Evolutionary conservation across 2,797 vertebrate genomes (phyloP), one percentile per base, ranked within the genome.

Genomic region (Tenualosa ilisha): DNA sequence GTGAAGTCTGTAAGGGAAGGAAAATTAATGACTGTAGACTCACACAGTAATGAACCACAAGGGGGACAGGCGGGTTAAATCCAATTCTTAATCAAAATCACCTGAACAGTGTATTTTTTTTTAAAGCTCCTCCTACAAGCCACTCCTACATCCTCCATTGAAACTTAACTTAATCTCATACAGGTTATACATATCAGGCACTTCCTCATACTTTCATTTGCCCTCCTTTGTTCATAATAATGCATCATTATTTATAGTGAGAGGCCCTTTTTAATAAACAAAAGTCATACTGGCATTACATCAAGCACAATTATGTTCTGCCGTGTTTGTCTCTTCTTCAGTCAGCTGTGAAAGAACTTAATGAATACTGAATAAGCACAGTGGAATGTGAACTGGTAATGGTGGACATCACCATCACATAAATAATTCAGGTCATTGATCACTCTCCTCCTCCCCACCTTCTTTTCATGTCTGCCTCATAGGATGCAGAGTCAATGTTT

Each of bases 11-110:
- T 68, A 31, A 46, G 13, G 40, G 22, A 43, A 75, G 37, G 37
- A 75, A 75, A 75, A 75, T 75, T 17, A 75, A 75, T 75, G 68
- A 75, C 68, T 43, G 37, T 37, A 75, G 68, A 37, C 68, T 75
- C 26, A 17, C 37, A 43, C 68, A 75, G 49, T 49, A 83, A 56
- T 61, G 82, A 9, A 46, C 4, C 22, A 24, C 37, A 75, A 20
- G 31, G 13, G 68, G 37, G 6, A 75, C 20, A 20, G 68, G 12
- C 26, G 37, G 65, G 68, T 43, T 75, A 40, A 75, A 75, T 75
- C 37, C 15, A 75, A 31, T 72, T 37, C 26, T 72, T 72, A 15
- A 72, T 72, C 31, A 31, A 26, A 72, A 72, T 72, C 1, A 31
- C 65, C 65, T 37, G 13, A 72, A 37, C 68, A 75, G 37, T 43